Evolutionary conservation across 2,113 vertebrate species (phyloP).

Genomic region (Zosterops lateralis): DNA sequence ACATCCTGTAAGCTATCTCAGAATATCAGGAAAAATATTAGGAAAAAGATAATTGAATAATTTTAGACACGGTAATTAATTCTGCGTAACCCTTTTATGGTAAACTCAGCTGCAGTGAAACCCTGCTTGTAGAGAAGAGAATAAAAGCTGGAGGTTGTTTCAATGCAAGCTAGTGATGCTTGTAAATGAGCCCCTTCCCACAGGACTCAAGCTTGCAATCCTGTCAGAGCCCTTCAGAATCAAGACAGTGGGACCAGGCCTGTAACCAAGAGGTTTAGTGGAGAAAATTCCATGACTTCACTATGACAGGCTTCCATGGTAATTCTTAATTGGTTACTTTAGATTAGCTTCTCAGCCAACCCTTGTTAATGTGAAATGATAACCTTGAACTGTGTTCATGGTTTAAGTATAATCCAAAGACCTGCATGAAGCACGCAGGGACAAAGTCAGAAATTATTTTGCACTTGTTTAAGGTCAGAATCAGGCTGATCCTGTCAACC

Average conservation of each 20-base stretch:
- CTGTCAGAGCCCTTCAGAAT: not conserved
- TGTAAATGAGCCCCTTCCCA: not conserved
- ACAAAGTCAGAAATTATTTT: constrained; percentile 53
- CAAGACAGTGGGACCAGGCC: not conserved
- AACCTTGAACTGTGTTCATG: constrained; percentile 49
- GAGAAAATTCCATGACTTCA: constrained; percentile 59
- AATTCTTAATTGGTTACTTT: constrained; percentile 62
- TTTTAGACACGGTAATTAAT: not conserved
- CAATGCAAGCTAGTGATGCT: not conserved
- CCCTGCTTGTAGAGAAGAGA: not conserved
- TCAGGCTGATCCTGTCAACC: not conserved
- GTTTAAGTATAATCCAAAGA: constrained; percentile 55
- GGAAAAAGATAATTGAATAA: not conserved
- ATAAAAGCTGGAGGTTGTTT: not conserved
- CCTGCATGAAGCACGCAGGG: not conserved
- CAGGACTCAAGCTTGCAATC: not conserved
- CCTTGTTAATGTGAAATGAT: constrained; percentile 54
- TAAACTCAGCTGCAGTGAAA: constrained; percentile 7
- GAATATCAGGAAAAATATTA: not conserved
- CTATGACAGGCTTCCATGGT: not conserved
- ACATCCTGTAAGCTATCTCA: not conserved
- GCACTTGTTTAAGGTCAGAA: not conserved
- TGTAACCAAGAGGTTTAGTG: not conserved
- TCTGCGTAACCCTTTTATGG: not conserved
- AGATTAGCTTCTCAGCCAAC: constrained; percentile 48